Evolutionary conservation across 2,797 vertebrate species (phyloP), one percentile per base, ranked within the genome.

Genomic region (Aldrovandia affinis): DNA sequence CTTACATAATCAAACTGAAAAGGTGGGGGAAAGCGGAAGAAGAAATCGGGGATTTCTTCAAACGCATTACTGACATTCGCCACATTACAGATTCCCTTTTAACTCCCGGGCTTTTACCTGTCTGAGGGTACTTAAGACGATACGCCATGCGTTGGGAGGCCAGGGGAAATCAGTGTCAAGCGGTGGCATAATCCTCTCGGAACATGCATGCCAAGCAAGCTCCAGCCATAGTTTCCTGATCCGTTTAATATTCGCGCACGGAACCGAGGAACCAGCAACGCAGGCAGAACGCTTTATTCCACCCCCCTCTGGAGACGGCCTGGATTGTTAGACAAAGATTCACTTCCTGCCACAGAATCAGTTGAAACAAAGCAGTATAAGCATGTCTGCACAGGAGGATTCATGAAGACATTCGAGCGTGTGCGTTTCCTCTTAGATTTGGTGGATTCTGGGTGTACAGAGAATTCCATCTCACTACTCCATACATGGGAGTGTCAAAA

Each of bases 1-100:
- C 90, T 95, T 94, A 93, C 0, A 91, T 88, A 94, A 93, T 89
- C 87, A 20, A 80, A 80, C 81, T 28, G 50, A 65, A 61, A 52
- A 81, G 33, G 80, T 81, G 61, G 39, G 80, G 54, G n/a, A 30
- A 39, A 78, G 22, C 3, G 42, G 30, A 68, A 39, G 68, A 47
- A 30, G 22, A 52, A 36, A 30, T 39, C 36, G 22, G 28, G 39
- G 55, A 81, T 61, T 42, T 81, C 55, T 81, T 78, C 55, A 59
- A 83, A 84, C 30, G 42, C 59, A 75, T 81, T 68, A 52, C 79
- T 30, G 44, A 55, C 59, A 28, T 63, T 57, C 85, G 80, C 47
- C 83, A 75, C 44, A 85, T 65, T 81, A 80, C 39, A 50, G 59
- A 10, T 59, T 82, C 70, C 73, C 59, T 82, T 63, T 81, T 47